Conservation (phyloP, 2,888 invertebrate genomes). For the Nasonovia ribisnigri region DNA sequence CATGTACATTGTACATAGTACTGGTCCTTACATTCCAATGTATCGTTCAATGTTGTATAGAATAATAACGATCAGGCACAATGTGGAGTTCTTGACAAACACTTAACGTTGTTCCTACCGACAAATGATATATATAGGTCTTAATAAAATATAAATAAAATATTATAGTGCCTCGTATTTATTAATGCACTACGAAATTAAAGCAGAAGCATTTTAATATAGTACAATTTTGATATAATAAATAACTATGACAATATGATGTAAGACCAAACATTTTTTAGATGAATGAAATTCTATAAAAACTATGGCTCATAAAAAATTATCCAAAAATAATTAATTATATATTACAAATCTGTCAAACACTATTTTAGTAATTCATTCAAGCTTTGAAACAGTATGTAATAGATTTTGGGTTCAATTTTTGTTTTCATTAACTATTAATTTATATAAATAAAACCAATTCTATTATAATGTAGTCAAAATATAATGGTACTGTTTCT, state of each 20-base stretch:
- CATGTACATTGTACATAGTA: background rate
- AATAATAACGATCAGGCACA: background rate
- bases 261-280: background rate
- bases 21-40: conserved; percentile 21
- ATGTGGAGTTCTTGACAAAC: background rate
- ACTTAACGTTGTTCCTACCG: background rate
- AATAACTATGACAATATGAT: background rate
- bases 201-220: background rate
- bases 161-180: background rate
- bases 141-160: background rate
- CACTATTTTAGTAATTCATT: background rate
- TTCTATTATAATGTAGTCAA: background rate
- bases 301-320: background rate
- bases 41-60: conserved; percentile 16
- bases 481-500: background rate
- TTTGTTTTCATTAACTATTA: background rate
- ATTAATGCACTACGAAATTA: background rate
- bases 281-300: background rate
- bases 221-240: background rate
- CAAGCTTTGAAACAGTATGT: background rate
- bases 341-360: background rate
- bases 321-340: background rate
- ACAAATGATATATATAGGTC: background rate
- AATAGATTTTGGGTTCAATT: background rate
- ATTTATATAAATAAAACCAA: background rate